Conservation (phyloP, 2,797 vertebrate species). For the Cynopterus sphinx region DNA sequence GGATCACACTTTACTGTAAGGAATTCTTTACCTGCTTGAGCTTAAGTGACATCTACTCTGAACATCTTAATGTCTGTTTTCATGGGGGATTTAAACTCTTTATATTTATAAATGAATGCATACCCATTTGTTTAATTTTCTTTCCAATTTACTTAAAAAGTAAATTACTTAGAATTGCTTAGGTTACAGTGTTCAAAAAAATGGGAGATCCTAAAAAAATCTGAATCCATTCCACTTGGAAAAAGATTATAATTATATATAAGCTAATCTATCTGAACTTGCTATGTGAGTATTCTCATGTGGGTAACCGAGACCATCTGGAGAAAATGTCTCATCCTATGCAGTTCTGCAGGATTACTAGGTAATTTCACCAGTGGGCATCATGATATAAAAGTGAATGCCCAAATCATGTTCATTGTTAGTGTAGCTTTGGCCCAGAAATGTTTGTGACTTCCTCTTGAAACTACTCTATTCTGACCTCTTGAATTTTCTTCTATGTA, state of each 20-base stretch:
- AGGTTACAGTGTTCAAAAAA: background rate
- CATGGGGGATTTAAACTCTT: background rate
- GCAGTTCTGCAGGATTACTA: background rate
- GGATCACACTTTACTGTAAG: background rate
- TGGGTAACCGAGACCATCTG: background rate
- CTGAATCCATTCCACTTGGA: background rate
- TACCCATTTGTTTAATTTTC: background rate
- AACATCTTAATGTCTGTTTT: background rate
- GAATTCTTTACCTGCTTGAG: background rate
- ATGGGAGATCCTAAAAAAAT: background rate
- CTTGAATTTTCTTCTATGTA: background rate
- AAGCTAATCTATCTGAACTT: background rate
- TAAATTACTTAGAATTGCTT: background rate
- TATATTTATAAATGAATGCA: background rate
- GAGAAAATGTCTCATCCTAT: background rate
- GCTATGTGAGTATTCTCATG: background rate
- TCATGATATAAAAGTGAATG: background rate
- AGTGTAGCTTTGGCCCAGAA: background rate
- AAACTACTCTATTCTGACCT: background rate
- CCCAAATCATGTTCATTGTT: background rate
- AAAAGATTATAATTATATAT: background rate
- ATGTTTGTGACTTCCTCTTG: background rate
- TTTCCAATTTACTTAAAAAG: background rate
- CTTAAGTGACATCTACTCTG: background rate
- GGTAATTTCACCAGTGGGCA: background rate